phyloP scores from a whole-genome alignment of 2,113 vertebrate genomes.

The Rhea pennata region DNA sequence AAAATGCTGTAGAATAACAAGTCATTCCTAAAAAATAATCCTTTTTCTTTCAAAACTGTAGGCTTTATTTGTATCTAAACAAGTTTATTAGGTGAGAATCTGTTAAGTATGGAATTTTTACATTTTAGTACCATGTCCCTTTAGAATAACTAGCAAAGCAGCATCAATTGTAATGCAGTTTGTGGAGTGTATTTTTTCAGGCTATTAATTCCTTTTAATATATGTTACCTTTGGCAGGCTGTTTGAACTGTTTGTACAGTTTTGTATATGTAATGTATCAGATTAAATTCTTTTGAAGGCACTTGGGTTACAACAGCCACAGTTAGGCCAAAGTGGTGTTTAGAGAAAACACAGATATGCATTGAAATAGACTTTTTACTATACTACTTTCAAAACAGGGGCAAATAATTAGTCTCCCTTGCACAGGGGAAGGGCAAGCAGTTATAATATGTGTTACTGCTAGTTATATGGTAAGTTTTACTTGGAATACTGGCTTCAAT shows the following conservation, averaged over 20 bases:
- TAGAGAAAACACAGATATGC: constrained; percentile 70
- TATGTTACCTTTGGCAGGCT: constrained; percentile 60
- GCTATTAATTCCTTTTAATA: constrained; percentile 67
- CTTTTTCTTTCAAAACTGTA: constrained; percentile 47
- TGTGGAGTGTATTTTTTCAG: constrained; percentile 55
- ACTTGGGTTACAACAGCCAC: constrained; percentile 41
- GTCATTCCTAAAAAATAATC: constrained; percentile 39
- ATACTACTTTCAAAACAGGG: constrained; percentile 45
- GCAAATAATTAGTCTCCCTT: constrained; percentile 54
- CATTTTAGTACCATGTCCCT: constrained; percentile 65
- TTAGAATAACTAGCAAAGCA: constrained; percentile 65
- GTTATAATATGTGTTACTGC: constrained; percentile 35
- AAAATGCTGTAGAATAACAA: constrained; percentile 65
- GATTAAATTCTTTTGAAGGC: constrained; percentile 70
- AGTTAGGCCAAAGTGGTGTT: constrained; percentile 52
- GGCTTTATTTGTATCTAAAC: constrained; percentile 62
- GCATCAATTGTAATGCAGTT: constrained; percentile 68
- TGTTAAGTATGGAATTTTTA: constrained; percentile 67
- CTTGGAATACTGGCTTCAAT: constrained; percentile 36
- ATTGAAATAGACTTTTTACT: constrained; percentile 68
- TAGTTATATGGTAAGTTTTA: constrained; percentile 34
- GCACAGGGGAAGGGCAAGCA: constrained; percentile 28
- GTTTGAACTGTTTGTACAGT: constrained; percentile 61
- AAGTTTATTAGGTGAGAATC: constrained; percentile 73
- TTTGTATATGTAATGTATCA: constrained; percentile 64